Evolutionary conservation across 2,888 invertebrate species (phyloP).

Genomic region (Leptinotarsa haldemani): DNA sequence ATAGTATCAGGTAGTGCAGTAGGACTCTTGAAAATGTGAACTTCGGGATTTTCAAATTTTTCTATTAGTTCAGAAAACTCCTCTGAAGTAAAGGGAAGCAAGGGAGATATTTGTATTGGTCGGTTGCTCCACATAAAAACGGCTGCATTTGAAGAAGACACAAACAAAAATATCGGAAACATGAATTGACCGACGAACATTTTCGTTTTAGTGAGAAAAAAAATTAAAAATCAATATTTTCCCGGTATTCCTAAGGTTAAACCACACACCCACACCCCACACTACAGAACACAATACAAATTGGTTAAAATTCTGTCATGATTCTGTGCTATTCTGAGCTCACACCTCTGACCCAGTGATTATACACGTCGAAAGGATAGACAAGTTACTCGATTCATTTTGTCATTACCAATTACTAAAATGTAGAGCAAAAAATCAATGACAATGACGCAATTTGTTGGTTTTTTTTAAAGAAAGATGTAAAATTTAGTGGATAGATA

Average conservation of each 20-base stretch:
- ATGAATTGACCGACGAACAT: background rate
- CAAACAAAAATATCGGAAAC: conserved; percentile 36
- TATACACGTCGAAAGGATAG: too few relatives aligned
- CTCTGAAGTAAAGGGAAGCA: conserved; percentile 58
- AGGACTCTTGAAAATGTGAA: conserved; percentile 57
- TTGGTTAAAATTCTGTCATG: too few relatives aligned
- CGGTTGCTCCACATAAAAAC: conserved; percentile 57
- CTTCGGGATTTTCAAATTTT: conserved; percentile 56
- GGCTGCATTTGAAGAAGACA: conserved; percentile 48
- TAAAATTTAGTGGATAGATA: too few relatives aligned
- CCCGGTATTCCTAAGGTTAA: conserved; percentile 4
- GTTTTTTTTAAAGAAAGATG: too few relatives aligned
- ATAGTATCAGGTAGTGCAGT: conserved; percentile 53
- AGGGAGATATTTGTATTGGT: conserved; percentile 58
- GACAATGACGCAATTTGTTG: too few relatives aligned
- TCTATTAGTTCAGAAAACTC: conserved; percentile 56
- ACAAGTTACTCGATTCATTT: too few relatives aligned
- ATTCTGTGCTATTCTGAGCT: too few relatives aligned
- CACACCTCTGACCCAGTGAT: too few relatives aligned
- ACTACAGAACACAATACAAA: too few relatives aligned
- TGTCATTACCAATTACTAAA: too few relatives aligned
- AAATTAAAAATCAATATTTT: conserved; percentile 20
- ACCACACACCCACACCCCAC: too few relatives aligned
- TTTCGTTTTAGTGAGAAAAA: conserved; percentile 5
- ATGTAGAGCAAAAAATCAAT: too few relatives aligned